phyloP scores from a whole-genome alignment of 1,140 invertebrate genomes.

The Drosophila prosaltans region DNA sequence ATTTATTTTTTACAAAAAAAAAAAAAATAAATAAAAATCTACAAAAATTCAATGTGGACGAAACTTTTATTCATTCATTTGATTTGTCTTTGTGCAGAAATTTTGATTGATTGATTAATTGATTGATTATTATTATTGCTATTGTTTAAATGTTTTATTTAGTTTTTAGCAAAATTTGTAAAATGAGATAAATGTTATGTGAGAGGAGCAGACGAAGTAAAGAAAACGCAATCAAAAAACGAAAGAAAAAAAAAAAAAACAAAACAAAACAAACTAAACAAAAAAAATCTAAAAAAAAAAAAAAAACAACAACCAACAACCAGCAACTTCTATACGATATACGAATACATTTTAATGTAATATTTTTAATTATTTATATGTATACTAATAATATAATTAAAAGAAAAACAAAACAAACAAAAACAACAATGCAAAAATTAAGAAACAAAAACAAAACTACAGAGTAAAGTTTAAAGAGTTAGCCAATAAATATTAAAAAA shows the following conservation, averaged over 20 bases:
- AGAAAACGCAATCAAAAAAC: slow-evolving; percentile 75
- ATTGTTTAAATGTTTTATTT: slow-evolving; percentile 79
- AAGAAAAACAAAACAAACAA: slow-evolving; percentile 63
- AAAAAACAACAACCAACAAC: slow-evolving; percentile 53
- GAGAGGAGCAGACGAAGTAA: slow-evolving; percentile 45
- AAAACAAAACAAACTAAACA: slow-evolving; percentile 60
- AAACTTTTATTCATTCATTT: slow-evolving; percentile 25
- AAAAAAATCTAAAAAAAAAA: slow-evolving; percentile 50
- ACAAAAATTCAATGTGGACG: slow-evolving; percentile 33
- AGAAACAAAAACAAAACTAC: slow-evolving; percentile 66
- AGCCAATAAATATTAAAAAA: slow-evolving; percentile 83
- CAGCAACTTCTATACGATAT: slow-evolving; percentile 82
- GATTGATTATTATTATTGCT: slow-evolving; percentile 56
- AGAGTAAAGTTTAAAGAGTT: slow-evolving; percentile 82
- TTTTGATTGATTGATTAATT: slow-evolving; percentile 44
- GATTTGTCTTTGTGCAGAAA: slow-evolving; percentile 51
- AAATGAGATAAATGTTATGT: slow-evolving; percentile 70
- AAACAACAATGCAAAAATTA: slow-evolving; percentile 68
- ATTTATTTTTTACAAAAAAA: slow-evolving; percentile 56
- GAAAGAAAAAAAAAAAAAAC: slow-evolving; percentile 21
- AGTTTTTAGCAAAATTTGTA: slow-evolving; percentile 83
- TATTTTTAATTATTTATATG: slow-evolving; percentile 83
- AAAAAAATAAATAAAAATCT: slow-evolving; percentile 47
- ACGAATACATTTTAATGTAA: slow-evolving; percentile 83
- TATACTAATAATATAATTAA: slow-evolving; percentile 83